Percentiles rank a stretch among this genome's conserved stretches.
Conservation (phyloP, 2,888 invertebrate species). For the Mamestra brassicae region DNA sequence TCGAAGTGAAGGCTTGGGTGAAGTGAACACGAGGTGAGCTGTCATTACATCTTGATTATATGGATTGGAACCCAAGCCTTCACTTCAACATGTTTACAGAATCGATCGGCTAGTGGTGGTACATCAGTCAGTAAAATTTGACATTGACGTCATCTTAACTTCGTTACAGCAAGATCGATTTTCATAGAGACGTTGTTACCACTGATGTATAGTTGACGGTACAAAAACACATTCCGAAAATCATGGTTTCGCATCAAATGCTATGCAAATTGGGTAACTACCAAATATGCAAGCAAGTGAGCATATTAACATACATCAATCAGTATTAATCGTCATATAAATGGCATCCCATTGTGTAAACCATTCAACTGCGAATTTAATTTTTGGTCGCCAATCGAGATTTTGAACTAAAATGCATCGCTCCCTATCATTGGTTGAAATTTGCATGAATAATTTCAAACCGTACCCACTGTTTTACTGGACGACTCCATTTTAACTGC, state of each 20-base stretch:
- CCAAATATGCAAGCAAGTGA: constrained; percentile 37
- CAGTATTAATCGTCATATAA: constrained; percentile 44
- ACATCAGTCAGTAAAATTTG: no score
- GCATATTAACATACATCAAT: constrained; percentile 55
- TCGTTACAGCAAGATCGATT: no score
- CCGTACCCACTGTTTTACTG: constrained; percentile 67
- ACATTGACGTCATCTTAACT: no score
- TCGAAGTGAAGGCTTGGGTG: no score
- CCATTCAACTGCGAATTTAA: constrained; percentile 61
- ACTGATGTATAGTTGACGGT: not conserved
- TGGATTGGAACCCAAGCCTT: no score
- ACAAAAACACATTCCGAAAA: not conserved
- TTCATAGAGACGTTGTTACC: no score
- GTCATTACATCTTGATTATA: no score
- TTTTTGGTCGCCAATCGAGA: constrained; percentile 68
- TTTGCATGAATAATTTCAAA: constrained; percentile 79
- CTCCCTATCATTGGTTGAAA: constrained; percentile 73
- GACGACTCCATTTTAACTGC: constrained; percentile 67
- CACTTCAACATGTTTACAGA: no score
- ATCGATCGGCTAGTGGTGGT: no score
- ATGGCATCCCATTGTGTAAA: constrained; percentile 49
- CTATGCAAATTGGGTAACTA: constrained; percentile 41
- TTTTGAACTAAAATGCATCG: constrained; percentile 70
- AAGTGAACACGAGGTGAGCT: no score
- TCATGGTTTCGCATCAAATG: constrained; percentile 14